A percentile compares a stretch with the other conserved stretches of the same genome.
Evolutionary conservation across 2,888 invertebrate species (phyloP).

Genomic region (Phymatocera aterrima): DNA sequence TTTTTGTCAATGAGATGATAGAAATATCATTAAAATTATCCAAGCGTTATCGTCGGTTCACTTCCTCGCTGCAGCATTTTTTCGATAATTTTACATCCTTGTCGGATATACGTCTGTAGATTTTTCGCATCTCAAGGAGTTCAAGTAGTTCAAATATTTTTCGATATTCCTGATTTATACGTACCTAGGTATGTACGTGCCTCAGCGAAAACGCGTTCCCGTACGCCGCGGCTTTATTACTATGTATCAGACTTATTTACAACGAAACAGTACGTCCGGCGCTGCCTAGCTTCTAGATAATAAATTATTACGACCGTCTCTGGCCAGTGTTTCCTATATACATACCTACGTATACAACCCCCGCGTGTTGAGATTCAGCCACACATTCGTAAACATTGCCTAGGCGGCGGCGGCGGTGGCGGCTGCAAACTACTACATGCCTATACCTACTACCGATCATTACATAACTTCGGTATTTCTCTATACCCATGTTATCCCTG

Average conservation of each 20-base stretch:
- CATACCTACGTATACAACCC: not conserved
- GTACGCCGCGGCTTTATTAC: too few species aligned
- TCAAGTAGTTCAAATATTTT: too few species aligned
- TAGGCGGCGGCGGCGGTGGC: too few species aligned
- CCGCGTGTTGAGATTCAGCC: slow-evolving; percentile 32
- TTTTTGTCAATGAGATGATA: too few species aligned
- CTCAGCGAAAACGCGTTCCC: not conserved
- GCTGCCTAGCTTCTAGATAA: not conserved
- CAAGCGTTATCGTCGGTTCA: too few species aligned
- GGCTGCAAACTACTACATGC: slow-evolving; percentile 20
- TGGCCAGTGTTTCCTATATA: slow-evolving; percentile 32
- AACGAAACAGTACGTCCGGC: not conserved
- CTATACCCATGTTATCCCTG: not conserved
- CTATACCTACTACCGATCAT: slow-evolving; percentile 10
- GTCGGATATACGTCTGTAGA: too few species aligned
- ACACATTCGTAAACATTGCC: slow-evolving; percentile 26
- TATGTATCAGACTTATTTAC: slow-evolving; percentile 30
- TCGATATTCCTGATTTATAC: too few species aligned
- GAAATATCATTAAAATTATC: too few species aligned
- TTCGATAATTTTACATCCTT: too few species aligned
- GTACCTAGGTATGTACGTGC: not conserved
- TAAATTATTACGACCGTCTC: slow-evolving; percentile 38
- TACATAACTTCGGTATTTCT: not conserved
- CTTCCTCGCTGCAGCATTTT: too few species aligned
- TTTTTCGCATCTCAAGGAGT: too few species aligned